phyloP scores from a whole-genome alignment of 2,113 vertebrate genomes.

The Gadus macrocephalus region DNA sequence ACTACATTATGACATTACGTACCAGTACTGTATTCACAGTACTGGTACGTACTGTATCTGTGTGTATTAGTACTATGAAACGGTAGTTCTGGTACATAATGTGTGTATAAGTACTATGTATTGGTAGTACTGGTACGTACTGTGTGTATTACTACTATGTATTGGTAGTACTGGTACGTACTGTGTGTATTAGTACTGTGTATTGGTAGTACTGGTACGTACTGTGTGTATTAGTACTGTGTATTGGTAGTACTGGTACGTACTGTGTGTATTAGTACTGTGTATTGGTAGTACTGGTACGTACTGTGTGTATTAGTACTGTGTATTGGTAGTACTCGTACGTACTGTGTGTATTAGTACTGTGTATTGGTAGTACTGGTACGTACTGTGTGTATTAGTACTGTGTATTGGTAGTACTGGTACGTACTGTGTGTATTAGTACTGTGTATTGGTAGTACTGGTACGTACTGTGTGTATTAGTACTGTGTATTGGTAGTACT shows the following conservation, averaged over 20 bases:
- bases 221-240: constrained; percentile 74
- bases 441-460: too few relatives aligned
- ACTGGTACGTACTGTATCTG: not conserved
- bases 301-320: constrained; percentile 76
- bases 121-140: constrained; percentile 65
- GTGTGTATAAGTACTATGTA: too few relatives aligned
- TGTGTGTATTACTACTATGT: constrained; percentile 59
- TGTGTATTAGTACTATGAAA: too few relatives aligned
- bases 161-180: too few relatives aligned
- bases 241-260: constrained; percentile 38
- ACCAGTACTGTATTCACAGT: too few relatives aligned
- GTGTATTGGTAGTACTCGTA: not conserved
- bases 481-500: constrained; percentile 14
- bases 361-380: not conserved
- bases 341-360: constrained; percentile 14
- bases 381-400: constrained; percentile 77
- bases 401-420: too few relatives aligned
- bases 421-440: too few relatives aligned
- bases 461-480: not conserved
- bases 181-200: constrained; percentile 16
- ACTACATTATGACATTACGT: too few relatives aligned
- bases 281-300: constrained; percentile 31
- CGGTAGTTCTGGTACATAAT: too few relatives aligned
- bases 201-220: constrained; percentile 42
- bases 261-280: constrained; percentile 75